A percentile compares a stretch with the other conserved stretches of the same genome.
These are phyloP conservation scores for Hydraecia micacea DNA, from an alignment of 2,888 invertebrate genomes.

Conservation along the genomic window DNA sequence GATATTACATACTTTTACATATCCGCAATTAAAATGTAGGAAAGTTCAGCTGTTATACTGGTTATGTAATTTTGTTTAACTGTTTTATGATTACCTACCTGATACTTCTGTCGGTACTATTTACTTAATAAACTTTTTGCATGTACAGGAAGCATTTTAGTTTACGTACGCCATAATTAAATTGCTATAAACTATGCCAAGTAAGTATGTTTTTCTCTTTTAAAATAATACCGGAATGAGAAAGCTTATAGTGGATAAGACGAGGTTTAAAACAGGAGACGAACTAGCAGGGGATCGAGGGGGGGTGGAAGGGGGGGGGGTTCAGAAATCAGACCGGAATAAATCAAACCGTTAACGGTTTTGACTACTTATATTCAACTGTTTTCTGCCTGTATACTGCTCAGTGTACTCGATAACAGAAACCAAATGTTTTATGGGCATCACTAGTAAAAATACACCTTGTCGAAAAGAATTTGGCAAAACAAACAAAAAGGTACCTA, in stretches of 20 bases:
- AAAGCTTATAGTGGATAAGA: no score
- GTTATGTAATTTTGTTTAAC: neutral
- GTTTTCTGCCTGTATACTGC: neutral
- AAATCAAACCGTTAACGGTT: neutral
- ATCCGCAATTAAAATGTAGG: neutral
- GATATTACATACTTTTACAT: neutral
- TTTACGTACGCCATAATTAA: slow-evolving; percentile 4
- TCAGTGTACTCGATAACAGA: no score
- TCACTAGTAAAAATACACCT: neutral
- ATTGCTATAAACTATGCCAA: neutral
- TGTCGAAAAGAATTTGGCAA: slow-evolving; percentile 17
- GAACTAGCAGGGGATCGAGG: no score
- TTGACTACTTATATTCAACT: neutral
- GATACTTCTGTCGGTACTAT: neutral
- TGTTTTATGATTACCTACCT: neutral
- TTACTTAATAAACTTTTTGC: neutral
- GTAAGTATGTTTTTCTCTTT: neutral
- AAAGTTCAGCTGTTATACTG: neutral
- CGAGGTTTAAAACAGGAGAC: no score
- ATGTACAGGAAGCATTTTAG: neutral
- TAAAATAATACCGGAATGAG: no score
- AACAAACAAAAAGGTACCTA: slow-evolving; percentile 11
- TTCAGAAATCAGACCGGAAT: no score
- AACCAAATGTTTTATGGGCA: neutral
- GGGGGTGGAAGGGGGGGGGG: no score